A percentile compares a stretch with the other conserved stretches of the same genome.
Conservation (phyloP, 64 coral and sea anemone genomes). For the Montipora efflorescens region DNA sequence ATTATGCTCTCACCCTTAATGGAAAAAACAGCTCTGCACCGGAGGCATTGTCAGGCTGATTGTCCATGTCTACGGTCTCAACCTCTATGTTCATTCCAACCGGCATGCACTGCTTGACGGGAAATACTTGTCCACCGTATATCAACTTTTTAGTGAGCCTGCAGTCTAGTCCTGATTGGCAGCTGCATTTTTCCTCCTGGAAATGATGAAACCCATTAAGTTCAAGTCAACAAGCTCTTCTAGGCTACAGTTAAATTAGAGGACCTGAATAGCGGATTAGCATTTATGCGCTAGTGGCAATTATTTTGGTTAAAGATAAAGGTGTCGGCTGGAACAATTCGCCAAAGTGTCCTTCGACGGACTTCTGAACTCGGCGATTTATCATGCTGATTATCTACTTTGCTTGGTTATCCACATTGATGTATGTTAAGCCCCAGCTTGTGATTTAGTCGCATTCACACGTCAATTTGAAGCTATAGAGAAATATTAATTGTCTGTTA, state of each 20-base stretch:
- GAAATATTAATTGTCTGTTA: no score
- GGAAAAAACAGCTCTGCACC: neutral
- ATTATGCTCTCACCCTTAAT: neutral
- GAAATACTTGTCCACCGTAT: neutral
- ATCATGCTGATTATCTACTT: no score
- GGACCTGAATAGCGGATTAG: no score
- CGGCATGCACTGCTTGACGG: constrained; percentile 28
- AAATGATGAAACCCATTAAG: neutral
- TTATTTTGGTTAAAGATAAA: no score
- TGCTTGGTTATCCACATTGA: no score
- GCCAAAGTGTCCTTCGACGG: no score
- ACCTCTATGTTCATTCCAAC: neutral
- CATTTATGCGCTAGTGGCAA: no score
- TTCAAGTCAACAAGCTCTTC: neutral
- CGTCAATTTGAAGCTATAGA: no score
- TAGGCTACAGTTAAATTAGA: neutral
- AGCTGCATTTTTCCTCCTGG: constrained; percentile 14
- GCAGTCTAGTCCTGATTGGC: constrained; percentile 5
- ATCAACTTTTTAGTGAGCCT: constrained; percentile 5
- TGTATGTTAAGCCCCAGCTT: no score
- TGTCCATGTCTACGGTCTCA: neutral
- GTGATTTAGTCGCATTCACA: no score
- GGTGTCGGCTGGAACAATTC: no score
- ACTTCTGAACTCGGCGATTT: no score
- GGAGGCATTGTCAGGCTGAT: neutral